A percentile compares a stretch with the other conserved stretches of the same genome.
Conservation (phyloP, 2,888 invertebrate species). For the Listrodromus nycthemerus region DNA sequence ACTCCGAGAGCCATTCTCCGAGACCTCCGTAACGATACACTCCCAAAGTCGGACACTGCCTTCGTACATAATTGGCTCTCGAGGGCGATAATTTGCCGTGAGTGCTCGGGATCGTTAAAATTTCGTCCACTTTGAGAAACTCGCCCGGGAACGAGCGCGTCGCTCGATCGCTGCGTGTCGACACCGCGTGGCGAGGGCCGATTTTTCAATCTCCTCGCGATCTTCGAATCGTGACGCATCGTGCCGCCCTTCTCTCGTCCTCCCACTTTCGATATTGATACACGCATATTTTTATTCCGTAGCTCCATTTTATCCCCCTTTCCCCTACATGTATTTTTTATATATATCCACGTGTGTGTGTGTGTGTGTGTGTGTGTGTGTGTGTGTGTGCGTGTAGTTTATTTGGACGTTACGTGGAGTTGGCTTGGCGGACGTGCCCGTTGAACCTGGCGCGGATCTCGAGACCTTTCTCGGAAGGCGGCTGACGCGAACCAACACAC, state of each 20-base stretch:
- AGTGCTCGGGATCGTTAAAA: constrained; percentile 80
- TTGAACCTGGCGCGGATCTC: constrained; percentile 26
- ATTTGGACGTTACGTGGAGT: constrained; percentile 55
- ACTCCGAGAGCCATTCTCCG: constrained; percentile 12
- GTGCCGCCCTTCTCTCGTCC: constrained; percentile 54
- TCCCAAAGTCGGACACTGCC: constrained; percentile 43
- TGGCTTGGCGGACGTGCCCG: constrained; percentile 38
- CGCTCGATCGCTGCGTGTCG: background rate
- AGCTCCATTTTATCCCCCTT: too few relatives aligned
- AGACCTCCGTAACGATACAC: constrained; percentile 70
- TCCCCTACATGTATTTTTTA: too few relatives aligned
- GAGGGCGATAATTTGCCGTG: constrained; percentile 80
- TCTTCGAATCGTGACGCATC: too few relatives aligned
- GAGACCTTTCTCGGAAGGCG: constrained; percentile 60
- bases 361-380: too few relatives aligned
- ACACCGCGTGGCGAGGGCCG: background rate
- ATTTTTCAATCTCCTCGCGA: constrained; percentile 29
- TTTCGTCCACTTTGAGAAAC: constrained; percentile 73
- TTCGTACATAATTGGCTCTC: constrained; percentile 79
- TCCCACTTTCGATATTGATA: constrained; percentile 4
- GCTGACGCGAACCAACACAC: constrained; percentile 34
- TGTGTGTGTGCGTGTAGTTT: background rate
- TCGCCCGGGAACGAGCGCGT: background rate
- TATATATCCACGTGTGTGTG: too few relatives aligned
- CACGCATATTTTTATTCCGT: background rate